phyloP scores from a whole-genome alignment of 2,113 vertebrate species.

The Dissostichus mawsoni region DNA sequence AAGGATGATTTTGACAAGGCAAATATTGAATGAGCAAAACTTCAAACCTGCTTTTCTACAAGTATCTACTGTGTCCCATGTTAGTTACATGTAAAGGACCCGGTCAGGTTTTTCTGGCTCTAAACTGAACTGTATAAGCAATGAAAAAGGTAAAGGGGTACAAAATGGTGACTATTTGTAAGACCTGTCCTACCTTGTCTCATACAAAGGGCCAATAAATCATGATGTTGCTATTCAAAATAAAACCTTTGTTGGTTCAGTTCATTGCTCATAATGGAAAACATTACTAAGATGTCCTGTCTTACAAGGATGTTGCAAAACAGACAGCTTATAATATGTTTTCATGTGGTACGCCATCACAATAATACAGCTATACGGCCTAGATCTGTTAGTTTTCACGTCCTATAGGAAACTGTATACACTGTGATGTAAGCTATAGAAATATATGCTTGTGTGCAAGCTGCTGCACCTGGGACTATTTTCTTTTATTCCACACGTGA shows the following conservation, averaged over 20 bases:
- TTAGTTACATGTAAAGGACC: neutral
- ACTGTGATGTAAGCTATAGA: neutral
- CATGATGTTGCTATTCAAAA: neutral
- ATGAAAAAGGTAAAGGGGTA: neutral
- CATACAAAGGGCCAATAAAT: neutral
- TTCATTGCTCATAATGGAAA: neutral
- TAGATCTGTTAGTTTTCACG: neutral
- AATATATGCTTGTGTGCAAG: neutral
- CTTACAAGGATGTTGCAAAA: neutral
- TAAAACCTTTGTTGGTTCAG: neutral
- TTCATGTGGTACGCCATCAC: neutral
- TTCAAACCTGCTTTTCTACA: constrained; percentile 1
- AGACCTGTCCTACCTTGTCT: neutral
- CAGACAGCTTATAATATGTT: neutral
- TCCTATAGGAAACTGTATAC: constrained; percentile 2
- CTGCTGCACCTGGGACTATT: neutral
- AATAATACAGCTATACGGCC: neutral
- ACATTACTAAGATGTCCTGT: neutral
- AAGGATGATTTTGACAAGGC: neutral
- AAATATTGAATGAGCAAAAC: constrained; percentile 36
- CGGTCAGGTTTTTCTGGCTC: neutral
- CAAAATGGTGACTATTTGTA: neutral
- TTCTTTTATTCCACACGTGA: neutral
- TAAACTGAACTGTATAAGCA: neutral
- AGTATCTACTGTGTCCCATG: neutral